phyloP scores from a whole-genome alignment of 2,113 vertebrate genomes.

The Tylochromis polylepis region DNA sequence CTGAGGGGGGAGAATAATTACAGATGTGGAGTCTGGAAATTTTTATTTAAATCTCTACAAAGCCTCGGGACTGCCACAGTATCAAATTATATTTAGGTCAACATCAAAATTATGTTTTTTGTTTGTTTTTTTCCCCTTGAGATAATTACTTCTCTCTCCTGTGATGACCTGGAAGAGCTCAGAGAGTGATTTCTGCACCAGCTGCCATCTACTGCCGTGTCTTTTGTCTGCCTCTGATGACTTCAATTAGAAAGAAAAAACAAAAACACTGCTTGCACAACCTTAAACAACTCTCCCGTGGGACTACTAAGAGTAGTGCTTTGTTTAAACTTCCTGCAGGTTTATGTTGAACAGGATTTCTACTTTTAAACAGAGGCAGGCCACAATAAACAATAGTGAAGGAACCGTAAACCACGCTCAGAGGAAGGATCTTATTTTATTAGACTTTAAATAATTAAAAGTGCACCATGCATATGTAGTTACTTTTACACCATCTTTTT shows the following conservation, averaged over 20 bases:
- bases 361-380: background rate
- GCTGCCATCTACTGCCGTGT: background rate
- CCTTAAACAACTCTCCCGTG: background rate
- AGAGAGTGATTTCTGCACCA: background rate
- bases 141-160: background rate
- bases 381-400: conserved; percentile 6
- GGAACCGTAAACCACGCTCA: background rate
- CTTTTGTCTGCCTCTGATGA: background rate
- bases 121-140: rapidly evolving
- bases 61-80: background rate
- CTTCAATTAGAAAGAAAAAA: background rate
- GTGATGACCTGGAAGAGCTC: background rate
- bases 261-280: background rate
- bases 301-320: background rate
- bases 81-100: background rate
- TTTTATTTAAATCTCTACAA: background rate
- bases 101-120: background rate
- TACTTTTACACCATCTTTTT: background rate
- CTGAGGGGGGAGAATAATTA: background rate
- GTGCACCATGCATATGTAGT: background rate
- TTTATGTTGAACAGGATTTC: conserved; percentile 37
- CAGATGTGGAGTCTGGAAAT: background rate
- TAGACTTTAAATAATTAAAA: background rate
- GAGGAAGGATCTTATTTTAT: background rate
- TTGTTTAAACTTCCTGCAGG: conserved; percentile 51